Evolutionary conservation across 2,888 invertebrate species (phyloP), one percentile per base, ranked within the genome.

Genomic region (Drosophila yooni): DNA sequence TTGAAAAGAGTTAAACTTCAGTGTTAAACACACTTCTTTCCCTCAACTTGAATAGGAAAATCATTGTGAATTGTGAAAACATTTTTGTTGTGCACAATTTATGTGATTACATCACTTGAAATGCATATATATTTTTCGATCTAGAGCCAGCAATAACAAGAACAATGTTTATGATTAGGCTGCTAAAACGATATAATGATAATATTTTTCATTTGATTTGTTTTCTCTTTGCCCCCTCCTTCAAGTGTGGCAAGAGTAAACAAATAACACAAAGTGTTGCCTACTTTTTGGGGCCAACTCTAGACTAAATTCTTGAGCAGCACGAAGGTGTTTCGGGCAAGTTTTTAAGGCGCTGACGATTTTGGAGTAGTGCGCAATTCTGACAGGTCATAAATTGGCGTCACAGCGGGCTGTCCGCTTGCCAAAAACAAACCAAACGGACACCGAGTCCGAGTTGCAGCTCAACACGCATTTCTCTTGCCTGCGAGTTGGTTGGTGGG

Each of bases 331-430:
- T 46, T 46, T 15, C 8, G 15, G 4, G 15, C 25, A 4, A 15
- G 46, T 74, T 80, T 63, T 64, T 60, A 66, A 76, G 72, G 72
- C 64, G 27, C 36, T 59, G 53, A 57, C 43, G 53, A 59, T 69
- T 67, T 67, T 59, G 58, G 73, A 62, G 43, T 65, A 70, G 58
- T 72, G 79, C 38, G 66, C 77, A 83, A 78, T 78, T 82, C 76
- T 83, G 90, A 85, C 83, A 81, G 78, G 69, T 70, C 83, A 88
- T 85, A 85, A 81, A 89, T 87, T 84, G 87, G 81, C 74, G 79
- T 76, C 74, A 59, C 66, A 79, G 70, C 58, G 38, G 25, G 31
- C 70, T 52, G 50, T 51, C 48, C 74, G 56, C 34, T 63, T 54
- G 46, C 51, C 52, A 64, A 52, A 58, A 34, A 31, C 48, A 33